Base-by-base conservation (phyloP, 37 sponge, comb jelly and placozoan species). In the Petrosia ficiformis region DNA sequence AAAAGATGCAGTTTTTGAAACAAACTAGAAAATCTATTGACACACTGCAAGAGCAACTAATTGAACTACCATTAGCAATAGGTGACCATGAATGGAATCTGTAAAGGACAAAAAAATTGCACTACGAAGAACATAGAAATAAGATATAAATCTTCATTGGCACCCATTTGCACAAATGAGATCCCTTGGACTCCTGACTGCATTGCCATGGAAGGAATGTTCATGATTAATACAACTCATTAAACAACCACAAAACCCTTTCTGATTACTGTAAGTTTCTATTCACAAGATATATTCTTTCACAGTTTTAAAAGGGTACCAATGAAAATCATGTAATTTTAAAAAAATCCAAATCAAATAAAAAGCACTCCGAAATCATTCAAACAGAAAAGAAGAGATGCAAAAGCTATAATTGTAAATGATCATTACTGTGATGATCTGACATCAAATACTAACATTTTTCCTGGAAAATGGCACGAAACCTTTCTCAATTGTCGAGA, bases 401-500 rank as follows among this genome's bases (percentile, higher is more conserved):
- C 14, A 22, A 21, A 35, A 28, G 69, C 57, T 14, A 48, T 39
- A 1, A 25, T 29, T 5, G 21, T 54, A 36, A 42, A 11, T 25
- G 24, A 42, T 43, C 78, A 68, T 44, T 43, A 36, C 4, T 68
- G 69, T 44, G 56, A 66, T 48, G 30, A 66, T 19, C 10, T 77
- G 1, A 54, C 16, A n/a, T 8, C 54, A 48, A 2, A 31, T 6
- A 67, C 30, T 4, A 11, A 52, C 1, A 52, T 61, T 2, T 24
- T 32, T 24, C 52, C 52, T 1, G 33, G 21, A 1, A 77, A 33
- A 34, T 67, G 78, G 69, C 14, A 57, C 29, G 39, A 67, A 26
- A 39, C 10, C 25, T 39, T 77, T 28, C 69, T 77, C 1, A 68
- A 66, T 67, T 77, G 78, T n/a, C 38, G 76, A 60, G 2, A 75